Conservation (phyloP, 1,140 invertebrate genomes). For the Dufourea novaeangliae region DNA sequence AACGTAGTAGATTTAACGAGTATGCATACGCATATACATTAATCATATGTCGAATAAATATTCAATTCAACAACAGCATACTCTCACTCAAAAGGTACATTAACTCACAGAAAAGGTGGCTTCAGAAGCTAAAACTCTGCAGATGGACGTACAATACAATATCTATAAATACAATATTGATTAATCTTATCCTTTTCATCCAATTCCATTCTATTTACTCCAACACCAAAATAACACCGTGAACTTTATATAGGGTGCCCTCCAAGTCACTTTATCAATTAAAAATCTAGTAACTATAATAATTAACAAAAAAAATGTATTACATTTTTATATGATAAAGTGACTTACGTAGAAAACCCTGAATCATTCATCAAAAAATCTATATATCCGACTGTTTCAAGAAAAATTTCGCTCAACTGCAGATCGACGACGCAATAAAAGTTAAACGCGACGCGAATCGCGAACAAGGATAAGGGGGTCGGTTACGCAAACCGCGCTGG, state of each 20-base stretch:
- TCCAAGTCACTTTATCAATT: too few species aligned
- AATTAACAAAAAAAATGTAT: too few species aligned
- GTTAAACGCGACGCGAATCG: neutral
- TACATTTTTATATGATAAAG: too few species aligned
- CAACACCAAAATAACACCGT: too few species aligned
- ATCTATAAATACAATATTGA: neutral
- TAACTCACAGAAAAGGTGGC: neutral
- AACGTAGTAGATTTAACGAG: neutral
- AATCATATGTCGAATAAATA: neutral
- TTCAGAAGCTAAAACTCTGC: too few species aligned
- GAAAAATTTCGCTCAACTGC: neutral
- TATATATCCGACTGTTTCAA: neutral
- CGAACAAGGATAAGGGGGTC: neutral
- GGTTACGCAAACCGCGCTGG: neutral
- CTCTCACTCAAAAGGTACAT: neutral
- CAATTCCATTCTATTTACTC: neutral
- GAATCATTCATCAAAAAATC: too few species aligned
- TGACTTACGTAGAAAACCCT: too few species aligned
- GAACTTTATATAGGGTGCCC: too few species aligned
- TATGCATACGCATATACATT: neutral
- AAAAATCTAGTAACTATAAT: too few species aligned
- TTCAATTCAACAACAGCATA: neutral
- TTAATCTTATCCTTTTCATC: neutral
- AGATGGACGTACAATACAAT: too few species aligned
- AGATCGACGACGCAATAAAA: neutral